A percentile compares a stretch with the other conserved stretches of the same genome.
phyloP scores from a whole-genome alignment of 2,888 invertebrate genomes.

The Monoplex corrugatus region DNA sequence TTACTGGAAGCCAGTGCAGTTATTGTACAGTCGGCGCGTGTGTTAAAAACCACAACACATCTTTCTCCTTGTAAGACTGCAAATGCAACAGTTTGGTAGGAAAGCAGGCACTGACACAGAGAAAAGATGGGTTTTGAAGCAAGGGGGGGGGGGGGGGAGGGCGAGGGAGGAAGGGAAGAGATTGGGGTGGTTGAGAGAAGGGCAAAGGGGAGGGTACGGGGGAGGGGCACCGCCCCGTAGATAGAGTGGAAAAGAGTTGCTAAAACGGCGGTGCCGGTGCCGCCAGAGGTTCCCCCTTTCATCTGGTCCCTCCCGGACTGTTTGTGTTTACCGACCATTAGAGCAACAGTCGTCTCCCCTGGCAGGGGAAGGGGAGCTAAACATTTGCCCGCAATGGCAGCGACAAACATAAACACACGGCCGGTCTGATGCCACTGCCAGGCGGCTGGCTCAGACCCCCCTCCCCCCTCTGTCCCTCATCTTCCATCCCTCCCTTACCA shows the following conservation, averaged over 20 bases:
- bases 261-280: conserved; percentile 7
- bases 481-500: background rate
- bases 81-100: too few relatives aligned
- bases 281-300: conserved; percentile 21
- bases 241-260: conserved; percentile 23
- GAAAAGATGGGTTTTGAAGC: background rate
- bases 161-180: background rate
- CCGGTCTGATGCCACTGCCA: background rate
- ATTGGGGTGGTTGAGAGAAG: background rate
- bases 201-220: too few relatives aligned
- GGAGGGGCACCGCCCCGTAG: too few relatives aligned
- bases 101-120: too few relatives aligned
- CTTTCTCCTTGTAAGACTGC: too few relatives aligned
- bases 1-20: too few relatives aligned
- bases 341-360: conserved; percentile 39
- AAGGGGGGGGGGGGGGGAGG: background rate
- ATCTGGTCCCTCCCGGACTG: conserved; percentile 24
- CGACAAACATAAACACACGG: conserved; percentile 47
- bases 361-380: conserved; percentile 39
- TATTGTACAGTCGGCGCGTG: too few relatives aligned
- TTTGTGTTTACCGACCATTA: conserved; percentile 51
- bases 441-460: background rate
- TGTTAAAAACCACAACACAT: too few relatives aligned
- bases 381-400: conserved; percentile 49
- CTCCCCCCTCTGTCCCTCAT: background rate